Evolutionary conservation across 2,888 invertebrate species (phyloP), one percentile per base, ranked within the genome.

Genomic region (Operophtera brumata): DNA sequence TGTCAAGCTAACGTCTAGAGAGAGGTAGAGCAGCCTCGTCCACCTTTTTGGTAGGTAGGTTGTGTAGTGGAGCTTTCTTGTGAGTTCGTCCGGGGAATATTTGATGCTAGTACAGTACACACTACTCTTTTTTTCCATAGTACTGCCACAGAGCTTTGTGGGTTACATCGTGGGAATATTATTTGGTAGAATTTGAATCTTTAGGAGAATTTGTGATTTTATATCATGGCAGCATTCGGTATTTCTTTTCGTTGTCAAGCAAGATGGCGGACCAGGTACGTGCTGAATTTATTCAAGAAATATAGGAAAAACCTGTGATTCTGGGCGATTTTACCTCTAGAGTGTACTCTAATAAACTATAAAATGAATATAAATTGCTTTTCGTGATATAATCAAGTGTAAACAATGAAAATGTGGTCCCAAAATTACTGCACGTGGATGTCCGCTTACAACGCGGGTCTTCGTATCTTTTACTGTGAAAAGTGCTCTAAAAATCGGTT

Each of bases 191-290:
- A 54, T 43, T 20, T 40, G 50, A 47, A 34, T 55, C 37, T n/a
- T 49, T 30, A 37, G 49, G n/a, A 36, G 26, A 6, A 13, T 53
- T 47, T 25, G 6, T 32, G 13, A 26, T 28, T 2, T 20, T 4
- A 2, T 0, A 10, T 8, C 25, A 25, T 70, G 67, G 73, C 71
- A 73, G 71, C 70, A 75, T 55, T 63, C 71, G 57, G 26, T 35
- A 47, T 54, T 81, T 86, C 91, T 92, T 92, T 91, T 88, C 86
- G 75, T 84, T 86, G 74, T 86, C 86, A 85, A 91, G 86, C 92
- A 94, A 94, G 84, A 95, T 95, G 95, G 95, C 95, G 90, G 95
- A 95, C 87, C 95, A 95, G 94, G 95, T 94, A 93, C 80, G 93
- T 91, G 74, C 74, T 69, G 73, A 75, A 65, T 75, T 70, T 80